phyloP scores from a whole-genome alignment of 1,140 invertebrate genomes.

The Spodoptera frugiperda region DNA sequence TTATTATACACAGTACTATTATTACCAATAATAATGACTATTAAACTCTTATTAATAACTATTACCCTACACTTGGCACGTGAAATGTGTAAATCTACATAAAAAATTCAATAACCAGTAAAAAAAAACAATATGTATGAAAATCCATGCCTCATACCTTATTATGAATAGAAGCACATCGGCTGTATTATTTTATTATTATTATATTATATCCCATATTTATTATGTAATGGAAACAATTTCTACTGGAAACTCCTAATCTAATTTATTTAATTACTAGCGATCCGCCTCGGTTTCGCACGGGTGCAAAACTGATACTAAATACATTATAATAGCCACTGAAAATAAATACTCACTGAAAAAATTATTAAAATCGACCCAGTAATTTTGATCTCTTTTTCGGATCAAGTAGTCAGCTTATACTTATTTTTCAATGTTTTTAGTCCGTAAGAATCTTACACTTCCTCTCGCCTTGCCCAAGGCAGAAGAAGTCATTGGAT shows the following conservation, averaged over 20 bases:
- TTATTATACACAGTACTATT: neutral
- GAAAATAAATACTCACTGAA: too few species aligned
- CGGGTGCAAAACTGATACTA: too few species aligned
- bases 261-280: neutral
- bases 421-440: too few species aligned
- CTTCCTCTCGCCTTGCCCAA: too few species aligned
- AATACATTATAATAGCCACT: too few species aligned
- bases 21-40: neutral
- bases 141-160: constrained; percentile 75
- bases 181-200: constrained; percentile 58
- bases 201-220: constrained; percentile 59
- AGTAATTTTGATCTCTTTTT: too few species aligned
- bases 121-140: constrained; percentile 51
- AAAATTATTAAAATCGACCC: too few species aligned
- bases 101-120: constrained; percentile 35
- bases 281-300: too few species aligned
- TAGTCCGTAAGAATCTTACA: too few species aligned
- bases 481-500: too few species aligned
- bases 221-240: constrained; percentile 22
- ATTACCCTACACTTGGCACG: constrained; percentile 37
- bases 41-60: constrained; percentile 3
- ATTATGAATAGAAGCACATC: constrained; percentile 74
- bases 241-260: neutral
- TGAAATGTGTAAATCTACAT: constrained; percentile 62
- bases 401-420: too few species aligned